These are phyloP conservation scores for Drosophila infuscata DNA, from an alignment of 2,888 invertebrate genomes.

Conservation along the genomic window DNA sequence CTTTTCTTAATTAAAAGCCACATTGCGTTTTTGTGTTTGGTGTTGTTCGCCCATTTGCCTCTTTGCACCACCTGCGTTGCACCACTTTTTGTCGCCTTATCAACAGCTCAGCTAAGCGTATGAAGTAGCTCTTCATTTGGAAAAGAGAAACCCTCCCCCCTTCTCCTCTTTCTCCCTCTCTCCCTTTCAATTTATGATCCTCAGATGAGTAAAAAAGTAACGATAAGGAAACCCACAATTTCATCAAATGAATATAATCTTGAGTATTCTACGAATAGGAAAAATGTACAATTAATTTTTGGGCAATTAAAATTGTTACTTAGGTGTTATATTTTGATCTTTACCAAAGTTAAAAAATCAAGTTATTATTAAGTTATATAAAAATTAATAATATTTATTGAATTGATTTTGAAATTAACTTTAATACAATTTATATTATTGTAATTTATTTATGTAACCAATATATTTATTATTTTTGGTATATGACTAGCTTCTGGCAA, in stretches of 20 bases:
- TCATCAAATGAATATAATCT: neutral
- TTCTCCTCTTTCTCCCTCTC: too few relatives aligned
- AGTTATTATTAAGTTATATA: too few relatives aligned
- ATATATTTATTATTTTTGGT: neutral
- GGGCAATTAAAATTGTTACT: neutral
- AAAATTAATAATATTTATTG: neutral
- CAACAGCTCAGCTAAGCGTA: constrained; percentile 24
- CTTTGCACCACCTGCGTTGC: constrained; percentile 36
- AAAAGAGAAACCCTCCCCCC: neutral
- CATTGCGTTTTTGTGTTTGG: constrained; percentile 42
- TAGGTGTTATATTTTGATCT: neutral
- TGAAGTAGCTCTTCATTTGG: constrained; percentile 21
- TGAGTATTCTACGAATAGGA: neutral
- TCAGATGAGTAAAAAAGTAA: neutral
- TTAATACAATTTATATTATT: neutral
- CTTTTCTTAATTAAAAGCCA: constrained; percentile 67
- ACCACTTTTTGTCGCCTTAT: constrained; percentile 46
- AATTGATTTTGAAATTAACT: neutral
- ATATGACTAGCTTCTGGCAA: neutral
- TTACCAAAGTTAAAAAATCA: neutral
- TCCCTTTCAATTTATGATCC: neutral
- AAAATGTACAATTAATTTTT: neutral
- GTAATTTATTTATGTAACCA: neutral
- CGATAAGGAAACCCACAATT: neutral
- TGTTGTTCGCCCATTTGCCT: constrained; percentile 16